Percentiles rank a stretch among this genome's conserved stretches.
Conservation (phyloP, 1,140 invertebrate species). For the Heliothis subflexa region DNA sequence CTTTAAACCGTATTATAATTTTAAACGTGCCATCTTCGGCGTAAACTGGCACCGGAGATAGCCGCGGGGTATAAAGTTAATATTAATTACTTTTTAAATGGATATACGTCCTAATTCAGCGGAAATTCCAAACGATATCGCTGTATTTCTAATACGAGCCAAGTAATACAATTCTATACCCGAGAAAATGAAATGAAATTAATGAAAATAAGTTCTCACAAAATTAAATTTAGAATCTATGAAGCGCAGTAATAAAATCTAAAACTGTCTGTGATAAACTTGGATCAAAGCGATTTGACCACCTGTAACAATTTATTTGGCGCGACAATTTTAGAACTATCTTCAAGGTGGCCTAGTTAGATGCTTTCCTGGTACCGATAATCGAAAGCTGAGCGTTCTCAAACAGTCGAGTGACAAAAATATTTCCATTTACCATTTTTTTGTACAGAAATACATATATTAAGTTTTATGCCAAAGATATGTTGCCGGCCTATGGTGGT, state of each 20-base stretch:
- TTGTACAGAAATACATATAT: not conserved
- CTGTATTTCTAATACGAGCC: not conserved
- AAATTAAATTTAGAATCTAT: not conserved
- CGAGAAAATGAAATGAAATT: not conserved
- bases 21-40: not conserved
- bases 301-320: conserved; percentile 20
- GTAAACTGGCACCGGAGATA: not conserved
- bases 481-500: not conserved
- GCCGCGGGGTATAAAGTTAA: not conserved
- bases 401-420: not conserved
- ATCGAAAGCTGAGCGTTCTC: not conserved
- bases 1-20: not conserved
- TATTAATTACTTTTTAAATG: conserved; percentile 17
- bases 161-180: not conserved
- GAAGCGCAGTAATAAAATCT: not conserved
- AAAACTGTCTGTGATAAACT: not conserved
- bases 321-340: conserved; percentile 17
- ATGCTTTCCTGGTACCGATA: conserved; percentile 1
- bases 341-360: not conserved
- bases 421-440: not conserved
- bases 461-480: not conserved
- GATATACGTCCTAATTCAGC: conserved; percentile 10
- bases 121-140: conserved; percentile 11
- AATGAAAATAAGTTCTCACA: not conserved
- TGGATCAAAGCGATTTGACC: conserved; percentile 1